phyloP scores from a whole-genome alignment of 2,888 invertebrate species.

The Scelioninae gen. 2 region DNA sequence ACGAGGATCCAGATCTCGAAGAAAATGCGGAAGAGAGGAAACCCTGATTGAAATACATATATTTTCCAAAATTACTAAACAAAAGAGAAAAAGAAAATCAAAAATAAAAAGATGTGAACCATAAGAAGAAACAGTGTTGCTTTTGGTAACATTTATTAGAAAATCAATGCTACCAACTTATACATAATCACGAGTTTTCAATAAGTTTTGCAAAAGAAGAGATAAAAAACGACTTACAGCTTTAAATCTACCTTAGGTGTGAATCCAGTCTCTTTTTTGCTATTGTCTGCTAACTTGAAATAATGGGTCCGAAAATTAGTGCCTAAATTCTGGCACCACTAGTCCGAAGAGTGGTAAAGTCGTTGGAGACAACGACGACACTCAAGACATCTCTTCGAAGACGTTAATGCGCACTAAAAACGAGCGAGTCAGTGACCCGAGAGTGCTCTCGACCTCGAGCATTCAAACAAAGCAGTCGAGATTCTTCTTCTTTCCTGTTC shows the following conservation, averaged over 20 bases:
- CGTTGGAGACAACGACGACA: constrained; percentile 35
- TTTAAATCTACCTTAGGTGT: no score
- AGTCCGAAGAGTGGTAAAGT: constrained; percentile 19
- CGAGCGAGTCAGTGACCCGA: constrained; percentile 44
- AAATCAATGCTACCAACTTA: no score
- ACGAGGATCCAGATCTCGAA: constrained; percentile 86
- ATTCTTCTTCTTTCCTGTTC: constrained; percentile 33
- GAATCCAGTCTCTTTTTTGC: no score
- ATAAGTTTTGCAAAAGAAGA: no score
- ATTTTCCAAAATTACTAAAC: no score
- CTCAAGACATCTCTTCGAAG: constrained; percentile 31
- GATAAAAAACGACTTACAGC: no score
- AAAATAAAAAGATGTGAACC: not conserved
- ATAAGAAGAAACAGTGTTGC: no score
- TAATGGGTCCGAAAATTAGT: not conserved
- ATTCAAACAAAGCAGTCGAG: constrained; percentile 44
- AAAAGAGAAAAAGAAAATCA: no score
- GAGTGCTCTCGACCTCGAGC: constrained; percentile 43
- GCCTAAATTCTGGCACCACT: constrained; percentile 26
- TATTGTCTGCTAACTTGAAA: not conserved
- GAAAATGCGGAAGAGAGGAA: constrained; percentile 63
- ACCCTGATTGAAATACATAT: constrained; percentile 13
- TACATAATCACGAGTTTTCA: no score
- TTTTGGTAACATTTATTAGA: no score
- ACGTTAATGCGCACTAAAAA: constrained; percentile 50